Percentiles rank a stretch among this genome's conserved stretches.
These are phyloP conservation scores for Campylorhamphus procurvoides DNA, from an alignment of 2,113 vertebrate species.

Conservation along the genomic window DNA sequence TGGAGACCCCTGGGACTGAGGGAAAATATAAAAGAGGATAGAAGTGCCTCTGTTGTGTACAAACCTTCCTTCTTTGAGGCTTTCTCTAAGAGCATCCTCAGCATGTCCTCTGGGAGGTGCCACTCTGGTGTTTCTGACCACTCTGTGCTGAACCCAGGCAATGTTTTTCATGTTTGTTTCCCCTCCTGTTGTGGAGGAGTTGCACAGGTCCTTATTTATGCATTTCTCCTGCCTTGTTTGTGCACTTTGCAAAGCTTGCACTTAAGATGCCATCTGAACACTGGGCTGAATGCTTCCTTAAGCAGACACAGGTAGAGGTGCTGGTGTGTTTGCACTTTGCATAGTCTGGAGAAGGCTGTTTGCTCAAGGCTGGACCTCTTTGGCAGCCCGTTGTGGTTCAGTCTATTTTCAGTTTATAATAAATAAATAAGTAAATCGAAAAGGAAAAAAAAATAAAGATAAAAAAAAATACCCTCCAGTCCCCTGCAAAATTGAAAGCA, in stretches of 20 bases:
- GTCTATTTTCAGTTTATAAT: background rate
- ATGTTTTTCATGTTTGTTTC: background rate
- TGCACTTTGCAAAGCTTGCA: background rate
- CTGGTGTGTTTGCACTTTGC: background rate
- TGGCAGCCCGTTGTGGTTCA: background rate
- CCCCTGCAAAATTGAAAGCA: background rate
- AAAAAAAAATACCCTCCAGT: background rate
- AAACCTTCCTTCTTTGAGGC: background rate
- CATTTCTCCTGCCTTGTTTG: background rate
- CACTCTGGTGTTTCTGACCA: background rate
- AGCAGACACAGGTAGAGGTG: background rate
- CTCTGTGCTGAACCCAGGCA: background rate
- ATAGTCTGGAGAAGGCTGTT: background rate
- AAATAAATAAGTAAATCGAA: background rate
- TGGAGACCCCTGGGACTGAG: rapidly evolving
- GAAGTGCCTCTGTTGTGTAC: background rate
- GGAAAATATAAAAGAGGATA: background rate
- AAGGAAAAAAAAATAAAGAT: background rate
- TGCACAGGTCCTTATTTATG: background rate
- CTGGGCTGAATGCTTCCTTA: background rate
- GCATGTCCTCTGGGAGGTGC: background rate
- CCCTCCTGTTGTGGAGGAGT: background rate
- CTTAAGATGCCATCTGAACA: background rate
- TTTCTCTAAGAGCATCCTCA: background rate
- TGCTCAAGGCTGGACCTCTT: background rate